These are phyloP conservation scores for Eupelmus urozonus DNA, from an alignment of 2,888 invertebrate genomes.

Conservation along the genomic window DNA sequence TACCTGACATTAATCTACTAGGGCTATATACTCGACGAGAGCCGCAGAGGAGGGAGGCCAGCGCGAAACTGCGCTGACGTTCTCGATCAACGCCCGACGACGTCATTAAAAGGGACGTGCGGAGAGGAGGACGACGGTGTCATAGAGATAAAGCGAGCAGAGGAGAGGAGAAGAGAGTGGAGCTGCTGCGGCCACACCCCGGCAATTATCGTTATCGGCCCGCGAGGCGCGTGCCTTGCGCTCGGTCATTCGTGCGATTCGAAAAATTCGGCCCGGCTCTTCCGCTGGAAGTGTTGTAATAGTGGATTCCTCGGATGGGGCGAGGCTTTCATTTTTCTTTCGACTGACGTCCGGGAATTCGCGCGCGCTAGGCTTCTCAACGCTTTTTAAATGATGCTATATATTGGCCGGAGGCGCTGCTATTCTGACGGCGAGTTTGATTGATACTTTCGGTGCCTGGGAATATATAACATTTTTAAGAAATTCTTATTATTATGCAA, in stretches of 20 bases:
- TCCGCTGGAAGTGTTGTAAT: neutral
- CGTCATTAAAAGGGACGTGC: neutral
- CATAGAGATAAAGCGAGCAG: constrained; percentile 15
- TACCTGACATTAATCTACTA: constrained; percentile 16
- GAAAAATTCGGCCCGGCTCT: constrained; percentile 36
- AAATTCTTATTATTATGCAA: too few species aligned
- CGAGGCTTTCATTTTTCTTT: neutral
- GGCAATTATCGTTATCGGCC: constrained; percentile 46
- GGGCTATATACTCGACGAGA: neutral
- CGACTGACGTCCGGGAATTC: neutral
- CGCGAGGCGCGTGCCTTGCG: neutral
- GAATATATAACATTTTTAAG: too few species aligned
- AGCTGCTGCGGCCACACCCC: neutral
- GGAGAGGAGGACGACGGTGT: too few species aligned
- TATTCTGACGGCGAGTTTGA: too few species aligned
- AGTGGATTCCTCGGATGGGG: neutral
- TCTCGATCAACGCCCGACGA: neutral
- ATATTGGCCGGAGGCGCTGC: too few species aligned
- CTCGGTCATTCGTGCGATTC: constrained; percentile 29
- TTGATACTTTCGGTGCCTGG: too few species aligned
- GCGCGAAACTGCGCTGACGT: neutral
- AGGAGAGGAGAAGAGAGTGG: neutral
- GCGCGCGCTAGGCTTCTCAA: too few species aligned
- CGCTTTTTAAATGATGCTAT: too few species aligned
- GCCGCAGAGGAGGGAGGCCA: neutral